Evolutionary conservation across 2,888 invertebrate genomes (phyloP).

Genomic region (Stenodema calcarata): DNA sequence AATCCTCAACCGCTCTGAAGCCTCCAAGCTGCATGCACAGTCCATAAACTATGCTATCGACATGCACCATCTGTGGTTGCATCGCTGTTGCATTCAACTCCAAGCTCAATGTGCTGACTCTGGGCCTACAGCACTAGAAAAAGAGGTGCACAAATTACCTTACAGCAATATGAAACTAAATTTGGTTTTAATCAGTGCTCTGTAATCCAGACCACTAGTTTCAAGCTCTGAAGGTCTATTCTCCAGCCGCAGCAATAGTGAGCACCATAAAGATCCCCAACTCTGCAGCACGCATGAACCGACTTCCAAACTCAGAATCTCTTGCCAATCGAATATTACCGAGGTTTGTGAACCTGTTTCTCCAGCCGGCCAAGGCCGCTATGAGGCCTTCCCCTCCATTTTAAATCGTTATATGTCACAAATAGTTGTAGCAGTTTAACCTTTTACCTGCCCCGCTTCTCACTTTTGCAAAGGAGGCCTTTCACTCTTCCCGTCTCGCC

Average conservation of each 20-base stretch:
- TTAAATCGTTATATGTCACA: constrained; percentile 32
- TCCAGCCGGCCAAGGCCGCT: not conserved
- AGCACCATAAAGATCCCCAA: too few relatives aligned
- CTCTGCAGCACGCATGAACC: not conserved
- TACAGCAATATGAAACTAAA: too few relatives aligned
- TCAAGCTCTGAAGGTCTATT: too few relatives aligned
- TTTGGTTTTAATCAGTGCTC: too few relatives aligned
- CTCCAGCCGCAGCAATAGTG: too few relatives aligned
- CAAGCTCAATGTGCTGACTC: too few relatives aligned
- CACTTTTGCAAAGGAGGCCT: not conserved
- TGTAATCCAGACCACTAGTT: too few relatives aligned
- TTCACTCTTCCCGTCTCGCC: not conserved
- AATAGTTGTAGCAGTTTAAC: constrained; percentile 31
- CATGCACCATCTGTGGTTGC: too few relatives aligned
- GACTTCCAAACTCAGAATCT: not conserved
- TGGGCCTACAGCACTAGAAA: too few relatives aligned
- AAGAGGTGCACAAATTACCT: too few relatives aligned
- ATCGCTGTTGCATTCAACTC: too few relatives aligned
- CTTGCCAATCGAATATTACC: not conserved
- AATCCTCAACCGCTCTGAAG: not conserved
- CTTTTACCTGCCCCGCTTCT: not conserved
- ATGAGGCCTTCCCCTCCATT: not conserved
- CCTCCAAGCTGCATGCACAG: not conserved
- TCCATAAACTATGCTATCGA: not conserved
- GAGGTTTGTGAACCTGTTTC: constrained; percentile 16